Base-by-base conservation (phyloP, 2,888 invertebrate genomes). In the Ypsolopha sequella region DNA sequence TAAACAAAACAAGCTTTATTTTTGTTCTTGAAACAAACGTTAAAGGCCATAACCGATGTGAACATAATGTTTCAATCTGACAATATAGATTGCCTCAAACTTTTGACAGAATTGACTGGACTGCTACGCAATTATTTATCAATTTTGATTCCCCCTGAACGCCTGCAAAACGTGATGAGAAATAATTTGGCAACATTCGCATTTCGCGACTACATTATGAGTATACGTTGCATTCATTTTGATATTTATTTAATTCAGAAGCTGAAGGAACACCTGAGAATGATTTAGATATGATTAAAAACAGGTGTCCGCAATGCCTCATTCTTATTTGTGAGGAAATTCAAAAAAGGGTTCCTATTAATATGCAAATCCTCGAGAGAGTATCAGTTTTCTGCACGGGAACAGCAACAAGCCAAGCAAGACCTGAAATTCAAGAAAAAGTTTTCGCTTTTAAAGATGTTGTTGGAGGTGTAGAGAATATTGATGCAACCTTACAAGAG, bases 41-140 rank as follows among this genome's bases (percentile, higher is more conserved):
- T 52, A 43, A 54, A 54, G 52, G 50, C 52, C 41, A 54, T 52
- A 35, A 54, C 54, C 33, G 47, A 50, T 48, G 44, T 44, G 51
- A 52, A 54, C 50, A 54, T 52, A 51, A 47, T 54, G n/a, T 52
- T 54, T 48, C 54, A 39, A 39, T 9, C 53, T 13, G 36, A 51
- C 41, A 14, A 53, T 44, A 51, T 51, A 44, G 51, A 53, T 33
- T 51, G 48, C n/a, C 9, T 39, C 3, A 39, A 39, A n/a, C n/a
- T 39, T 10, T 39, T 39, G n/a, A 44, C 50, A 44, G 51, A 53
- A 51, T 38, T 51, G 9, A 41, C 50, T 51, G 48, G 48, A 44
- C 51, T 53, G 51, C 48, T 51, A 39, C 24, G 41, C 35, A 53
- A 9, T 10, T 39, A 39, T n/a, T 39, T 39, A n/a, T 10, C 39